Percentiles rank a stretch among this genome's conserved stretches.
Evolutionary conservation across 35 echinoderm and acorn worm species (phyloP).

Genomic region (Apostichopus californicus): DNA sequence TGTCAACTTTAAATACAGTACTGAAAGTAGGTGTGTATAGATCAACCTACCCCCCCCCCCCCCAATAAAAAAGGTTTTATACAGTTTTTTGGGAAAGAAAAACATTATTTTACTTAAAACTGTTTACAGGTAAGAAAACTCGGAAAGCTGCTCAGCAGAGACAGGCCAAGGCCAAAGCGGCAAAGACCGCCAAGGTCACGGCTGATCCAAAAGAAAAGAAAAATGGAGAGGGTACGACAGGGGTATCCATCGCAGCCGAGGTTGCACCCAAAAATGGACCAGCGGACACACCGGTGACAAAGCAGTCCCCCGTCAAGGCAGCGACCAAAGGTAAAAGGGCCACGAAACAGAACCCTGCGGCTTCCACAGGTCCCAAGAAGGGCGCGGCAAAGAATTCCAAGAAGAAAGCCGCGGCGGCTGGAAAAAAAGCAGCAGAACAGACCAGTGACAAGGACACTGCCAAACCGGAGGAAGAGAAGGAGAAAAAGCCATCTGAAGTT

Average conservation of each 20-base stretch:
- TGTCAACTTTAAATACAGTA: no score
- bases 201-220: background rate
- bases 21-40: no score
- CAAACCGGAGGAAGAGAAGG: constrained; percentile 1
- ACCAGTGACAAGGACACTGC: background rate
- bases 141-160: constrained; percentile 39
- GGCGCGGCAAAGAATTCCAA: constrained; percentile 42
- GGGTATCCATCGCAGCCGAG: background rate
- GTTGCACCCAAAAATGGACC: constrained; percentile 14
- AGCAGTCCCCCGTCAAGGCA: background rate
- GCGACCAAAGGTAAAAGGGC: background rate
- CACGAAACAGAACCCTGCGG: constrained; percentile 54
- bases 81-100: no score
- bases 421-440: constrained; percentile 31
- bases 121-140: constrained; percentile 25
- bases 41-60: no score
- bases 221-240: background rate
- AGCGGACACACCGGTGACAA: background rate
- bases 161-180: constrained; percentile 27
- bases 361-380: constrained; percentile 24
- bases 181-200: background rate
- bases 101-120: no score
- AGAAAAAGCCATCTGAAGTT: constrained; percentile 11
- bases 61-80: no score
- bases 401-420: constrained; percentile 35